phyloP scores from a whole-genome alignment of 2,113 vertebrate species.

The Sinosuthora webbiana region DNA sequence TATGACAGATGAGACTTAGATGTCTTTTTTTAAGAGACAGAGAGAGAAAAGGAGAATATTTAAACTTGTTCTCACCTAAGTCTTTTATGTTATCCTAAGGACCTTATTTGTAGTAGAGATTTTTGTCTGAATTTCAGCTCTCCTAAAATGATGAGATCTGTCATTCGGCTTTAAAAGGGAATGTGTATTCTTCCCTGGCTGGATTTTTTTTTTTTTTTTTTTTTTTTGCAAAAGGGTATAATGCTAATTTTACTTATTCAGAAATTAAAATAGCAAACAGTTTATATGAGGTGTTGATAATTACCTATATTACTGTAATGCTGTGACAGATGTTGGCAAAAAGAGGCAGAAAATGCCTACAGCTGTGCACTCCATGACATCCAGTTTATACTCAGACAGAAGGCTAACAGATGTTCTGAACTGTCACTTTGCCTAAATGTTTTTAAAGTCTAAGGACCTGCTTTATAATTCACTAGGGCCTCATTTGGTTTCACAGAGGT shows the following conservation, averaged over 20 bases:
- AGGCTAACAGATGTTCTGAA: slow-evolving; percentile 88
- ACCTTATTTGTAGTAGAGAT: slow-evolving; percentile 49
- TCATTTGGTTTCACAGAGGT: slow-evolving; percentile 74
- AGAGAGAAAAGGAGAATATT: slow-evolving; percentile 41
- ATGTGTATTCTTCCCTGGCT: slow-evolving; percentile 27
- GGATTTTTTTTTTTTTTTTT: not conserved
- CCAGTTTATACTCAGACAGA: slow-evolving; percentile 77
- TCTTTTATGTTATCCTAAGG: slow-evolving; percentile 55
- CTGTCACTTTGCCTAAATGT: slow-evolving; percentile 82
- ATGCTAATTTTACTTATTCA: slow-evolving; percentile 83
- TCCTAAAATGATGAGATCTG: slow-evolving; percentile 50
- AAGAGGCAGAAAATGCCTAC: slow-evolving; percentile 86
- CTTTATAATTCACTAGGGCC: slow-evolving; percentile 72
- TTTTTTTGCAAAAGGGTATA: slow-evolving; percentile 63
- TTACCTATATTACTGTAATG: slow-evolving; percentile 82
- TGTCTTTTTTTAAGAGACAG: slow-evolving; percentile 47
- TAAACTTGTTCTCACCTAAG: slow-evolving; percentile 60
- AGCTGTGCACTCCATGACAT: slow-evolving; percentile 85
- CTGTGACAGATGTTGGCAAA: slow-evolving; percentile 91
- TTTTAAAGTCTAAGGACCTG: slow-evolving; percentile 76
- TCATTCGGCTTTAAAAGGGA: slow-evolving; percentile 63
- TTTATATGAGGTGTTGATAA: slow-evolving; percentile 83
- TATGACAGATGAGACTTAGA: slow-evolving; percentile 48
- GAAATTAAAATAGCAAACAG: slow-evolving; percentile 80
- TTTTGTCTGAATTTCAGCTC: slow-evolving; percentile 60